phyloP scores from a whole-genome alignment of 2,888 invertebrate species.

The Eristalis intricaria region DNA sequence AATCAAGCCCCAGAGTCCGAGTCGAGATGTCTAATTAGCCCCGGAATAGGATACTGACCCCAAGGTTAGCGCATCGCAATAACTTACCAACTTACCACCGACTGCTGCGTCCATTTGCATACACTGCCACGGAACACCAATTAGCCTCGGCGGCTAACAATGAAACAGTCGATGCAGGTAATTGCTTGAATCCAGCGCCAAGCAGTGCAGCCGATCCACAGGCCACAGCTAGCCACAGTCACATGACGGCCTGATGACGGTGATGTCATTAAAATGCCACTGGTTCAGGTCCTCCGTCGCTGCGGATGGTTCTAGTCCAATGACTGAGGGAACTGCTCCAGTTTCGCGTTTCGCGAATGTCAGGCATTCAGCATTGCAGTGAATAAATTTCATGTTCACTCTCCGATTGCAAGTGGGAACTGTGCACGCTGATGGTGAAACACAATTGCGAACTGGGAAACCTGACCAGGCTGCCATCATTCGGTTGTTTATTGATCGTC shows the following conservation, averaged over 20 bases:
- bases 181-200: slow-evolving; percentile 33
- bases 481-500: slow-evolving; percentile 32
- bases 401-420: slow-evolving; percentile 29
- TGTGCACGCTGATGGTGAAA: slow-evolving; percentile 33
- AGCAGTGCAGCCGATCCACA: not conserved
- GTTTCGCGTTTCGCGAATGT: slow-evolving; percentile 42
- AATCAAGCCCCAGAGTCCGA: not conserved
- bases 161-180: slow-evolving; percentile 49
- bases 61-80: slow-evolving; percentile 36
- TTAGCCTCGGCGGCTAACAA: slow-evolving; percentile 50
- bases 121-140: slow-evolving; percentile 23
- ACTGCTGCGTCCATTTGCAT: slow-evolving; percentile 22
- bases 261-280: slow-evolving; percentile 65
- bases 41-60: slow-evolving; percentile 50
- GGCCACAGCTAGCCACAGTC: too few relatives aligned
- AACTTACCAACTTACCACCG: slow-evolving; percentile 35
- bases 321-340: slow-evolving; percentile 46
- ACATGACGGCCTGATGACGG: not conserved
- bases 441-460: slow-evolving; percentile 9
- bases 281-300: slow-evolving; percentile 30
- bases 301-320: slow-evolving; percentile 44
- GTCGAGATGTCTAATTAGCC: slow-evolving; percentile 2
- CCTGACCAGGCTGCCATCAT: slow-evolving; percentile 27
- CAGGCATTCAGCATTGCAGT: not conserved
- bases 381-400: slow-evolving; percentile 32